Evolutionary conservation across 2,888 invertebrate species (phyloP), one percentile per base, ranked within the genome.

Genomic region (Epirrhoe alternata): DNA sequence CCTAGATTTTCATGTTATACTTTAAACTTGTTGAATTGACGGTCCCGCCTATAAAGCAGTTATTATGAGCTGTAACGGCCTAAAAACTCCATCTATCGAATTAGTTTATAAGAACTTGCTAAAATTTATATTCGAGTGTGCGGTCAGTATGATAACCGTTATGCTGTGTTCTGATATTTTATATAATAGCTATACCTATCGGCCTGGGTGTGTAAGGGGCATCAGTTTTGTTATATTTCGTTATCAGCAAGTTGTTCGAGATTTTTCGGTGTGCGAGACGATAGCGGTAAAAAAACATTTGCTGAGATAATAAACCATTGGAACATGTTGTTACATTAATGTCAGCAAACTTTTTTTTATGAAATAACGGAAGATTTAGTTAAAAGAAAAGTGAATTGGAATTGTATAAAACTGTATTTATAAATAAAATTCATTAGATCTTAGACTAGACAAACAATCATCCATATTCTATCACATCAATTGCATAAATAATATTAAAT

Each of bases 381-480:
- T 12, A 14, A 45, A 47, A 14, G 14, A 47, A 47, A 47, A 14
- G 12, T 47, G 1, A 6, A 17, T 38, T 54, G 33, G 10, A 49
- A 57, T 69, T 65, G 50, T 67, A 63, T 61, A 70, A 71, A 66
- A 69, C 51, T 73, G 57, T 74, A 72, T 74, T 73, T 66, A 76
- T 68, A 74, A 68, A 70, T 72, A 69, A 68, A 66, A 70, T 69
- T 69, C 70, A 61, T 71, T 71, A 68, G 61, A 74, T 64, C 73
- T 74, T 73, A 74, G 70, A 73, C 73, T 74, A 74, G 74, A 73
- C 66, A 70, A 42, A 67, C 69, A 76, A 67, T 68, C 68, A 69
- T 67, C 51, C 61, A 60, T 49, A 57, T 38, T 55, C 45, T 50
- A 60, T 55, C 62, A 58, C 54, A 66, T 62, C 53, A 57, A 57